A percentile compares a stretch with the other conserved stretches of the same genome.
phyloP scores from a whole-genome alignment of 1,140 invertebrate genomes.

The Drosophila pruinosa region DNA sequence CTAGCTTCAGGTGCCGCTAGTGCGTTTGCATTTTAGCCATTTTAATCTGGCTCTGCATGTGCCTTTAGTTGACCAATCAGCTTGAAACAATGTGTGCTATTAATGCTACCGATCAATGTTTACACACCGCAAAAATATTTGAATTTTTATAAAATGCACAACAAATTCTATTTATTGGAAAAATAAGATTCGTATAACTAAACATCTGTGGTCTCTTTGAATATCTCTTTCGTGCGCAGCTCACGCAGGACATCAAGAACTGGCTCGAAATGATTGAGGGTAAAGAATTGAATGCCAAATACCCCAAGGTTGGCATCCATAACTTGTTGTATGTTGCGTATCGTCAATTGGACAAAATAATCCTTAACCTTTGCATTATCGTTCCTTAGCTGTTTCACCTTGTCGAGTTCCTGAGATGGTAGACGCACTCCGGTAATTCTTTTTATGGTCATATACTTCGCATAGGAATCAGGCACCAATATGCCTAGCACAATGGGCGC shows the following conservation, averaged over 20 bases:
- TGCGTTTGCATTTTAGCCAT: background rate
- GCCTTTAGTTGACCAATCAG: no score
- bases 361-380: background rate
- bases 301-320: background rate
- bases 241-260: background rate
- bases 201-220: background rate
- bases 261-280: background rate
- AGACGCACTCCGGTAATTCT: background rate
- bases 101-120: no score
- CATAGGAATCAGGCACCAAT: conserved; percentile 1
- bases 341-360: background rate
- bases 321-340: background rate
- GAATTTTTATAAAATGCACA: background rate
- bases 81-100: no score
- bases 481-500: conserved; percentile 22
- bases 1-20: background rate
- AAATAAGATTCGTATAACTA: background rate
- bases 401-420: background rate
- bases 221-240: background rate
- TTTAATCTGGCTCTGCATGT: no score
- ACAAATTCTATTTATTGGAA: no score
- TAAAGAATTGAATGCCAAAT: conserved; percentile 5
- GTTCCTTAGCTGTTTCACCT: background rate
- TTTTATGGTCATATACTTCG: background rate
- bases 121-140: no score